Conservation (phyloP, 2,113 vertebrate species). For the Equus przewalskii region DNA sequence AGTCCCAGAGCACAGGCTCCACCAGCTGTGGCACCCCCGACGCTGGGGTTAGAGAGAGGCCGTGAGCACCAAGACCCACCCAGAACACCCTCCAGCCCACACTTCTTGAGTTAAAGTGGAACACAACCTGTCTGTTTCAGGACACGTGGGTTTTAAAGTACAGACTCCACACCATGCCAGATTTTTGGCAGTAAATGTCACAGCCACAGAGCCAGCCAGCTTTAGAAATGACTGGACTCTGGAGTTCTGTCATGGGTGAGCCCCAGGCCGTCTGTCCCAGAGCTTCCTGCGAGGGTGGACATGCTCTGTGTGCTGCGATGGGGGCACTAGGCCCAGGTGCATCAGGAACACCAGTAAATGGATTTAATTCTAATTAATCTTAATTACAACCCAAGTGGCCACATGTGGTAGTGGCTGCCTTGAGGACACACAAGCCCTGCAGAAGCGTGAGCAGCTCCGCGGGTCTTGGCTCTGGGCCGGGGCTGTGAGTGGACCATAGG, state of each 20-base stretch:
- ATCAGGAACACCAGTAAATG: accelerated
- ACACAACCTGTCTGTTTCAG: accelerated
- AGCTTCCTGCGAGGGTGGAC: accelerated
- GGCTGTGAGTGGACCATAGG: too few species aligned
- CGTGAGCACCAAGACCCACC: accelerated
- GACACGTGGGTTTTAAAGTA: neutral
- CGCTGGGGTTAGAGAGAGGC: slow-evolving; percentile 84
- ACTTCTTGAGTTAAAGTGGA: accelerated
- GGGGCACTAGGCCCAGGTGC: accelerated
- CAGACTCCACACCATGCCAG: neutral
- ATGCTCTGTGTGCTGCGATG: accelerated
- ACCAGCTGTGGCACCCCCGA: slow-evolving; percentile 93
- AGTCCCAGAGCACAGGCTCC: slow-evolving; percentile 98
- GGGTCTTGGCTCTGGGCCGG: too few species aligned
- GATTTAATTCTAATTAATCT: neutral
- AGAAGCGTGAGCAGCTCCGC: neutral
- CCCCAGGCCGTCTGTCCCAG: neutral
- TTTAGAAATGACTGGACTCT: neutral
- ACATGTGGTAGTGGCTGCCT: neutral
- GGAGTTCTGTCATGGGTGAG: neutral
- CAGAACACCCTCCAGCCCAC: neutral
- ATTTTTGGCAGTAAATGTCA: accelerated
- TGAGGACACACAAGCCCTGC: neutral
- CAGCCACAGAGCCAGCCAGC: neutral
- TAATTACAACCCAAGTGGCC: neutral